These are phyloP conservation scores for Drosophila siamana DNA, from an alignment of 2,888 invertebrate genomes.

Conservation along the genomic window DNA sequence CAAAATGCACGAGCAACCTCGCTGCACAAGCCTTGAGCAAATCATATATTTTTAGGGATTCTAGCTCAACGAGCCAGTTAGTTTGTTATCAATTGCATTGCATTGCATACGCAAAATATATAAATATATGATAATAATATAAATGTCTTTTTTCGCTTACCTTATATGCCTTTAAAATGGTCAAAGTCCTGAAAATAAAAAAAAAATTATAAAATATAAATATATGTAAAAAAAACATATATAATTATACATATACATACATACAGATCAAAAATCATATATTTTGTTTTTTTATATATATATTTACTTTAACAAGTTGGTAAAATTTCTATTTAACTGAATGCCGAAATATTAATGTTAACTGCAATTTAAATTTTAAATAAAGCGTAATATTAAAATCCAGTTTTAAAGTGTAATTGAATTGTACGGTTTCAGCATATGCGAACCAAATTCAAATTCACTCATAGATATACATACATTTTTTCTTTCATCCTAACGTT, in stretches of 20 bases:
- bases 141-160: conserved; percentile 8
- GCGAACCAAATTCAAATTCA: too few species aligned
- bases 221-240: too few species aligned
- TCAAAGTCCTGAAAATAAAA: conserved; percentile 8
- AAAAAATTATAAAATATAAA: neutral
- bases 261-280: too few species aligned
- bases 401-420: neutral
- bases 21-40: neutral
- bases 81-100: conserved; percentile 4
- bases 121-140: neutral
- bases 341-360: too few species aligned
- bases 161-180: conserved; percentile 4
- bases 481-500: too few species aligned
- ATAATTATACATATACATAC: too few species aligned
- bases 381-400: too few species aligned
- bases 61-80: conserved; percentile 1
- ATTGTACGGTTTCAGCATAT: neutral
- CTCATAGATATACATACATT: too few species aligned
- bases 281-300: too few species aligned
- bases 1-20: neutral
- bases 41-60: neutral
- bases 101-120: neutral
- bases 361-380: too few species aligned
- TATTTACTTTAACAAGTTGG: too few species aligned
- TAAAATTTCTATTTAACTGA: too few species aligned